Evolutionary conservation across 2,113 vertebrate genomes (phyloP), one percentile per base, ranked within the genome.

Genomic region (Aythya baeri): DNA sequence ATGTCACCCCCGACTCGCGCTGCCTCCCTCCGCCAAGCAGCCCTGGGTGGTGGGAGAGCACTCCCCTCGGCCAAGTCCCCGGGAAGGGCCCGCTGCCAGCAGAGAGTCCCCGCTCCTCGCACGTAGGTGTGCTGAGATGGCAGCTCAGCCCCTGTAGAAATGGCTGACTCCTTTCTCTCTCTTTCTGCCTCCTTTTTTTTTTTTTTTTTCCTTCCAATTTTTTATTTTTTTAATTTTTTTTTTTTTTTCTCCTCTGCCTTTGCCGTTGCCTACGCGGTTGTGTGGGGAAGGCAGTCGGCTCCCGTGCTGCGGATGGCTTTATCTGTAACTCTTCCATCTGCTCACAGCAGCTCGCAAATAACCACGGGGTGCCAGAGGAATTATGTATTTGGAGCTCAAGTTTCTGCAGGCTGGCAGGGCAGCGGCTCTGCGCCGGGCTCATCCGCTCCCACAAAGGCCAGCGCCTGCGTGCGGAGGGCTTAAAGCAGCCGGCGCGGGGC

Each of bases 321-420:
- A 96, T 96, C 93, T 93, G 91, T 89, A 94, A 81, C 96, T 96
- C 94, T 93, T 94, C 97, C 90, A 80, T 92, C 91, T 96, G 95
- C 96, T 96, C 91, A 81, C 96, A 95, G 90, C 95, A 91, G 96
- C 94, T 94, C 95, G 52, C 97, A 96, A 95, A 95, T 92, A 96
- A 92, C 95, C 91, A 41, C 81, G 55, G 94, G 96, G 96, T 96
- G 97, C 96, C 96, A 96, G 91, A 97, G 96, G 90, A 97, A 97
- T 96, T 97, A 94, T 88, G 96, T 72, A 95, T 94, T 94, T 90
- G 88, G 87, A 91, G 93, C 96, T 91, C 86, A 59, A 83, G 94
- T 93, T 93, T 91, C 95, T 86, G 94, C 96, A 95, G 93, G 58
- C 94, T 97, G 95, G 93, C 95, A 92, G 96, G 88, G 77, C 93